These are phyloP conservation scores for Cydia fagiglandana DNA, from an alignment of 1,140 invertebrate species.

Conservation along the genomic window DNA sequence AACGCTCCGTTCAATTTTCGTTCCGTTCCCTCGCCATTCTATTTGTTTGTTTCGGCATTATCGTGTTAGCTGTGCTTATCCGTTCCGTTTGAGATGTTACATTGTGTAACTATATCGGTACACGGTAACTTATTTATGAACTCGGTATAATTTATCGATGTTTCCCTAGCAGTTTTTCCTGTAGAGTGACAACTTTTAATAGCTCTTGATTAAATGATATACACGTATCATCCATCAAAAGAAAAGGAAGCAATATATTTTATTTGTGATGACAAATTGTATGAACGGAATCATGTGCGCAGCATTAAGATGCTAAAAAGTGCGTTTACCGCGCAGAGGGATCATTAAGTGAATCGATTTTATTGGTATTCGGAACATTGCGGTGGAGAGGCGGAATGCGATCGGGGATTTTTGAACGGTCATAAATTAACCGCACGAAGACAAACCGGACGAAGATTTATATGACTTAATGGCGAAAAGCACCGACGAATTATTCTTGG, in stretches of 20 bases:
- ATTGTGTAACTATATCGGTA: slow-evolving; percentile 11
- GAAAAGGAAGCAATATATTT: slow-evolving; percentile 17
- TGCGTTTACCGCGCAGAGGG: background rate
- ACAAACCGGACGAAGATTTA: slow-evolving; percentile 38
- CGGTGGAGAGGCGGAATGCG: slow-evolving; percentile 16
- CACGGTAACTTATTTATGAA: slow-evolving; percentile 8
- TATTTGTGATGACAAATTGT: slow-evolving; percentile 26
- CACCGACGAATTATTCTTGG: slow-evolving; percentile 22
- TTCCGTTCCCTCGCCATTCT: slow-evolving; percentile 64
- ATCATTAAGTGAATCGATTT: slow-evolving; percentile 30
- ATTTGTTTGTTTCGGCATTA: slow-evolving; percentile 68
- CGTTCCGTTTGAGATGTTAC: slow-evolving; percentile 44
- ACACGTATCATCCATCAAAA: slow-evolving; percentile 25
- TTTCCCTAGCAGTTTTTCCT: slow-evolving; percentile 29
- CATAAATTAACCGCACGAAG: slow-evolving; percentile 38
- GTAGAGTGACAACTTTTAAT: slow-evolving; percentile 28
- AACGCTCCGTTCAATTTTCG: slow-evolving; percentile 76
- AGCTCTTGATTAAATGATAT: slow-evolving; percentile 25
- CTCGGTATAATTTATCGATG: slow-evolving; percentile 10
- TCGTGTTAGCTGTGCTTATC: slow-evolving; percentile 55
- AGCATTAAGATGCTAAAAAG: slow-evolving; percentile 10
- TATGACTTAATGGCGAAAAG: slow-evolving; percentile 38
- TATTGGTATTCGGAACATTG: slow-evolving; percentile 30
- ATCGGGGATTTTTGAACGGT: slow-evolving; percentile 36
- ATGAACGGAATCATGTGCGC: background rate